Conservation (phyloP, 2,797 vertebrate species). For the Malacoraja senta region DNA sequence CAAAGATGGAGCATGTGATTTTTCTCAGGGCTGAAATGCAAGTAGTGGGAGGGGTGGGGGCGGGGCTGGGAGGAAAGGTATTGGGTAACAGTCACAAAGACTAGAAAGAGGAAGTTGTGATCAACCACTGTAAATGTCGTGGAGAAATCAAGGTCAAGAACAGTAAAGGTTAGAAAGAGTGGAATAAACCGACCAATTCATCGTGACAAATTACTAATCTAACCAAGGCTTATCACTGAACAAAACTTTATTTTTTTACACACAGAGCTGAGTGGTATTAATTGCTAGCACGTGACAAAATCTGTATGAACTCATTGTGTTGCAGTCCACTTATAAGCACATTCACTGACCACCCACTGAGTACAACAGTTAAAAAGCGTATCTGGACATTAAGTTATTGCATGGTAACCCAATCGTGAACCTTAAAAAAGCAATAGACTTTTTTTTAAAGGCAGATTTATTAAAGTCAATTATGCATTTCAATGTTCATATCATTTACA, state of each 20-base stretch:
- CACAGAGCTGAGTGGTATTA: background rate
- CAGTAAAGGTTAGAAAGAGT: background rate
- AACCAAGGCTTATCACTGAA: background rate
- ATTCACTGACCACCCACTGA: background rate
- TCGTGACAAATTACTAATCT: background rate
- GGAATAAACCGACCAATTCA: background rate
- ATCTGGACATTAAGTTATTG: background rate
- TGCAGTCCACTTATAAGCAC: background rate
- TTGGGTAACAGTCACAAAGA: background rate
- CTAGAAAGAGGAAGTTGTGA: background rate
- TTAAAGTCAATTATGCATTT: conserved; percentile 21
- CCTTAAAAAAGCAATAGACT: background rate
- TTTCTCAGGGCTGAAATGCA: too few relatives aligned
- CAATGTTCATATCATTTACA: background rate
- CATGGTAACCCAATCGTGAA: background rate
- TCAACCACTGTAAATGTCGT: background rate
- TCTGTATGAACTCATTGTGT: too few relatives aligned
- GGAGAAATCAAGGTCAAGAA: background rate
- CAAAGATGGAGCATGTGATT: too few relatives aligned
- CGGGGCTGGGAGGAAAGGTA: background rate
- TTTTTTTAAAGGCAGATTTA: too few relatives aligned
- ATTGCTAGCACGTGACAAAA: background rate
- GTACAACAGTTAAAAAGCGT: background rate
- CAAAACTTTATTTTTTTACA: background rate
- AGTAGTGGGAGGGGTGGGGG: too few relatives aligned